These are phyloP conservation scores for Chaetogeoica ovagalla DNA, from an alignment of 2,888 invertebrate species.

Conservation along the genomic window DNA sequence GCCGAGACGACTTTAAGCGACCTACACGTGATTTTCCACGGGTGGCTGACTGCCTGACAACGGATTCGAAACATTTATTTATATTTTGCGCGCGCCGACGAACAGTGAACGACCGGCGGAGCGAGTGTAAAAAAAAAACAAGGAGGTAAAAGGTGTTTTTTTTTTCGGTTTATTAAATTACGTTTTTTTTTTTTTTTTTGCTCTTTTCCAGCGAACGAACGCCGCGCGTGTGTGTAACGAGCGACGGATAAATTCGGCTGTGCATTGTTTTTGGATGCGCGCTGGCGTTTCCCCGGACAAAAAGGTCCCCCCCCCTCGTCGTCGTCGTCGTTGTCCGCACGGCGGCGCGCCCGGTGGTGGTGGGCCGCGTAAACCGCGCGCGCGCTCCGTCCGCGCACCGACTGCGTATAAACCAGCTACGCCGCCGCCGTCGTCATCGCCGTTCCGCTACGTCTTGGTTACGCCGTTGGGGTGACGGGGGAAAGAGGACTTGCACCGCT, in stretches of 20 bases:
- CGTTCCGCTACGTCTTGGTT: conserved; percentile 4
- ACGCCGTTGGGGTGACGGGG: neutral
- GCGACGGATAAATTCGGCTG: conserved; percentile 9
- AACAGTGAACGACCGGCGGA: too few species aligned
- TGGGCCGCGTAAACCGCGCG: conserved; percentile 44
- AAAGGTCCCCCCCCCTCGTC: neutral
- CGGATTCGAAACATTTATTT: conserved; percentile 28
- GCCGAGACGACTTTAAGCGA: too few species aligned
- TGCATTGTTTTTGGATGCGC: conserved; percentile 49
- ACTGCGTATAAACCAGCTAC: too few species aligned
- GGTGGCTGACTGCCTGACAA: conserved; percentile 14
- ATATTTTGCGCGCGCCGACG: too few species aligned
- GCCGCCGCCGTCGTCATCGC: neutral
- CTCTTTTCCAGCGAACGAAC: too few species aligned
- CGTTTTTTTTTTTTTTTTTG: neutral
- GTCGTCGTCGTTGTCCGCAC: too few species aligned
- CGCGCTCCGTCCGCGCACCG: neutral
- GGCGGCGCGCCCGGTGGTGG: neutral
- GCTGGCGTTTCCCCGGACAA: conserved; percentile 37
- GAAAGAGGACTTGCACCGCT: neutral
- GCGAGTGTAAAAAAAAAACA: neutral
- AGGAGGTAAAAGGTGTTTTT: neutral
- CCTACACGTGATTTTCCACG: conserved; percentile 12
- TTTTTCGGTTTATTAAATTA: conserved; percentile 41
- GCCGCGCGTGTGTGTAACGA: too few species aligned